These are phyloP conservation scores for Xylocopa sonorina DNA, from an alignment of 1,140 invertebrate species.

Conservation along the genomic window DNA sequence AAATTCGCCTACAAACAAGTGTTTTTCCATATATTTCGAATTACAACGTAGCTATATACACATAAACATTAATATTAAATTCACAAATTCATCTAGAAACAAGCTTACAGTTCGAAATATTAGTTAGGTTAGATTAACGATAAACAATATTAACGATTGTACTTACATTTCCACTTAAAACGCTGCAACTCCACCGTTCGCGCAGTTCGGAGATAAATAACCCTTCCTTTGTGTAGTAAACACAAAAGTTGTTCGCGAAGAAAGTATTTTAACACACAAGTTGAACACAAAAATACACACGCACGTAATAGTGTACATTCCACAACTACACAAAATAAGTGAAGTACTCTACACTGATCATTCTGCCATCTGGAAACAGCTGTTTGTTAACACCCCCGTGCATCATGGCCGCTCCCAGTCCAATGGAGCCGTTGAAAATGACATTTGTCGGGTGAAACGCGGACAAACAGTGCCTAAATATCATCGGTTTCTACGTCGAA, in stretches of 20 bases:
- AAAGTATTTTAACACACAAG: constrained; percentile 10
- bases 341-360: constrained; percentile 15
- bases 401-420: constrained; percentile 73
- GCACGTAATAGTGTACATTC: neutral
- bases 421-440: constrained; percentile 60
- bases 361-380: constrained; percentile 69
- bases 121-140: neutral
- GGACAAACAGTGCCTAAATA: constrained; percentile 49
- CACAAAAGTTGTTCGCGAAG: neutral
- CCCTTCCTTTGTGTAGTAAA: neutral
- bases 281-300: constrained; percentile 13
- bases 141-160: too few relatives aligned
- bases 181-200: neutral
- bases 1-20: neutral
- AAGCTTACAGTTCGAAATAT: neutral
- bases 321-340: constrained; percentile 7
- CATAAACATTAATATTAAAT: neutral
- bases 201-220: neutral
- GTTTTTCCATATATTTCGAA: neutral
- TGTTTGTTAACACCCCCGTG: constrained; percentile 69
- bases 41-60: neutral
- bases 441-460: constrained; percentile 66
- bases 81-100: neutral
- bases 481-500: constrained; percentile 13
- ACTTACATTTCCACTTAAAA: neutral